Evolutionary conservation across 1,140 invertebrate genomes (phyloP).

Genomic region (Aphaenogaster rudis): DNA sequence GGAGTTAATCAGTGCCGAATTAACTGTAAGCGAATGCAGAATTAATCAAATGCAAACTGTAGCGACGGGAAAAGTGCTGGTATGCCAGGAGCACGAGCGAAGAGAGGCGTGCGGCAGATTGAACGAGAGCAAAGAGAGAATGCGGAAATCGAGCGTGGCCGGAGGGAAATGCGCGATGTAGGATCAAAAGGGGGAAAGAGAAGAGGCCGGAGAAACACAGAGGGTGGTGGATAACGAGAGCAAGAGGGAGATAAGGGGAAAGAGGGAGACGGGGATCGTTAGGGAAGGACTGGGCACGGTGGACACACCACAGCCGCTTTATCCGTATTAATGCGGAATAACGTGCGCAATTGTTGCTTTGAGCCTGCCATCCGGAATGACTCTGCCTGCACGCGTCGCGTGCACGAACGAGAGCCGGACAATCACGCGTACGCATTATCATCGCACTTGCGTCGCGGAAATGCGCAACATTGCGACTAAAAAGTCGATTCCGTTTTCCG

Average conservation of each 20-base stretch:
- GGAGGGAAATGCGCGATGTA: conserved; percentile 10
- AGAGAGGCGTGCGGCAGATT: conserved; percentile 54
- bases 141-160: conserved; percentile 38
- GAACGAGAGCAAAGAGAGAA: conserved; percentile 36
- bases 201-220: conserved; percentile 39
- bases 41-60: conserved; percentile 73
- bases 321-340: conserved; percentile 78
- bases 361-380: conserved; percentile 54
- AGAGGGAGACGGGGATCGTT: conserved; percentile 46
- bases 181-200: conserved; percentile 62
- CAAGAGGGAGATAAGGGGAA: conserved; percentile 39
- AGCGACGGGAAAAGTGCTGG: conserved; percentile 70
- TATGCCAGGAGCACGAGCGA: background rate
- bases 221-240: conserved; percentile 51
- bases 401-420: background rate
- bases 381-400: background rate
- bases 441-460: background rate
- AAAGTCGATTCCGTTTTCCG: background rate
- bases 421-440: background rate
- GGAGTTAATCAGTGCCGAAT: conserved; percentile 66
- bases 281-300: conserved; percentile 1
- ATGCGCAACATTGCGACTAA: background rate
- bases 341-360: conserved; percentile 79
- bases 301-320: conserved; percentile 70
- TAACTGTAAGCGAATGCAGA: conserved; percentile 62